Conservation (phyloP, 2,113 vertebrate species). For the Dryoscopus gambensis region DNA sequence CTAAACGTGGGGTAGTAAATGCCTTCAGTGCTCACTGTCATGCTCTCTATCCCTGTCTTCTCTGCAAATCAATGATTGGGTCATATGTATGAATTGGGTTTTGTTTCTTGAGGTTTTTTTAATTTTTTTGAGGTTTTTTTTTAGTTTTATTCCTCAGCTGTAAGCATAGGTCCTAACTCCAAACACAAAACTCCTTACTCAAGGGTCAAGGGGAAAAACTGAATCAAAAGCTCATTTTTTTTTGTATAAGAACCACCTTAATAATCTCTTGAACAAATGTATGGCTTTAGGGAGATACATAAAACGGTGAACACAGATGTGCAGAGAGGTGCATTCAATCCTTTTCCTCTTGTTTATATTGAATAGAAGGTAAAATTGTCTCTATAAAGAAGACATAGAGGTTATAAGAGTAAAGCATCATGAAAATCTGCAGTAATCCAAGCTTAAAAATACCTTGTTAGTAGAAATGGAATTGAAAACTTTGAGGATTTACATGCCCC, state of each 20-base stretch:
- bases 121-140: background rate
- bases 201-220: background rate
- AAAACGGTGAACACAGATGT: background rate
- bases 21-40: background rate
- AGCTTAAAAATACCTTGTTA: constrained; percentile 38
- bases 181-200: background rate
- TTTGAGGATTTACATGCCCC: background rate
- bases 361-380: background rate
- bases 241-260: background rate
- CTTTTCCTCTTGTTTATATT: background rate
- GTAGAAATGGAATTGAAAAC: background rate
- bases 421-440: constrained; percentile 1
- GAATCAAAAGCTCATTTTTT: background rate
- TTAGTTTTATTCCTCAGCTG: background rate
- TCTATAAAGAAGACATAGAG: background rate
- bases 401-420: background rate
- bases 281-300: background rate
- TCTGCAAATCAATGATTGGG: background rate
- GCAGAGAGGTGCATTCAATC: background rate
- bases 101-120: background rate
- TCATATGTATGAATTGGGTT: background rate
- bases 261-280: background rate
- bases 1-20: background rate
- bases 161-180: background rate
- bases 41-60: background rate